Conservation (phyloP, 2,113 vertebrate genomes). For the Etheostoma cragini region DNA sequence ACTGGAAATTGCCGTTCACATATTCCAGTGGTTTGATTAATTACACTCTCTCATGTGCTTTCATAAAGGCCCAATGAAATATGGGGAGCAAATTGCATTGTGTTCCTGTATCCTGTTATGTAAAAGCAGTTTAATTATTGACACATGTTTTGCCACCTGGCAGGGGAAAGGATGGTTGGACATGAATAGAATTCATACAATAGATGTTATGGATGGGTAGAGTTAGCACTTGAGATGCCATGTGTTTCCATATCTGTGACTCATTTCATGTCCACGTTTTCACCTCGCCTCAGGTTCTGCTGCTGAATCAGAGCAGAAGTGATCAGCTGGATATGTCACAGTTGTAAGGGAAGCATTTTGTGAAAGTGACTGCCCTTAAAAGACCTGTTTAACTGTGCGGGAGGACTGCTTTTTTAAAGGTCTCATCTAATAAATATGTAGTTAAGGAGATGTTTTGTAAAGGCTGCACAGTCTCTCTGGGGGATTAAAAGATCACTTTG, state of each 20-base stretch:
- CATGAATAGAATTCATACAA: conserved; percentile 79
- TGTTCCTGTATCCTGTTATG: conserved; percentile 85
- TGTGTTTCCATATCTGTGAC: conserved; percentile 64
- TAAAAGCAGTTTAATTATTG: conserved; percentile 87
- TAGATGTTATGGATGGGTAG: conserved; percentile 66
- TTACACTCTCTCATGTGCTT: conserved; percentile 85
- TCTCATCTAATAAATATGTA: conserved; percentile 75
- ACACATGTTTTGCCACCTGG: conserved; percentile 87
- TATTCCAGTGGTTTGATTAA: conserved; percentile 89
- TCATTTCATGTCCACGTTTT: conserved; percentile 60
- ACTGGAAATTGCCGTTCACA: conserved; percentile 87
- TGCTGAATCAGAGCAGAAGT: conserved; percentile 50
- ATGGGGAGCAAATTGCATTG: conserved; percentile 85
- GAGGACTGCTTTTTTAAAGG: conserved; percentile 59
- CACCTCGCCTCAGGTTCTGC: conserved; percentile 47
- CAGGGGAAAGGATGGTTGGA: conserved; percentile 75
- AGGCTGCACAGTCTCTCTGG: conserved; percentile 62
- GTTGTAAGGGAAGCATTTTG: conserved; percentile 46
- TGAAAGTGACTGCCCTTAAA: conserved; percentile 51
- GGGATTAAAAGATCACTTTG: conserved; percentile 76
- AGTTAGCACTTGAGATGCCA: conserved; percentile 66
- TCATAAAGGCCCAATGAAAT: conserved; percentile 85
- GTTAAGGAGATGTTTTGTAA: conserved; percentile 74
- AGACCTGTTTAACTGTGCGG: conserved; percentile 55
- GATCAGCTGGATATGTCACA: conserved; percentile 50